Percentiles rank a stretch among this genome's conserved stretches.
These are phyloP conservation scores for Corythornis cristatus DNA, from an alignment of 2,113 vertebrate genomes.

Conservation along the genomic window DNA sequence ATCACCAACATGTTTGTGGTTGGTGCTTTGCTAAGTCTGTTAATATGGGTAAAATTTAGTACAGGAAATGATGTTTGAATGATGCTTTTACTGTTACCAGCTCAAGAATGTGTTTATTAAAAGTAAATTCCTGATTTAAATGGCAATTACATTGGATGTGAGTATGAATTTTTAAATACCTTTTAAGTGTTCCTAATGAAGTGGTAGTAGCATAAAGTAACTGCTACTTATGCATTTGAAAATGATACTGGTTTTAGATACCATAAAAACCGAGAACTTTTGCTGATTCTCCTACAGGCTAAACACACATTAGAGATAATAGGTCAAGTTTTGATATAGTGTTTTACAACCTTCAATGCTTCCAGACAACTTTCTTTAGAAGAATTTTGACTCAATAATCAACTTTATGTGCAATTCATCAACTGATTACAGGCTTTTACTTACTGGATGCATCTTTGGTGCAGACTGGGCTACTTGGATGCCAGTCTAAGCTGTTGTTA, in stretches of 20 bases:
- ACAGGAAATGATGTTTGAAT: constrained; percentile 74
- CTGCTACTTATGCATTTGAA: not conserved
- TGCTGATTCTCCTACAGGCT: not conserved
- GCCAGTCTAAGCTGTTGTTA: not conserved
- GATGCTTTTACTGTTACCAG: constrained; percentile 57
- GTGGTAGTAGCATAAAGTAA: not conserved
- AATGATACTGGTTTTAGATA: not conserved
- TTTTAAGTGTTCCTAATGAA: constrained; percentile 1
- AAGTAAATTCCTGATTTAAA: constrained; percentile 62
- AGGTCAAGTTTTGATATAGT: too few relatives aligned
- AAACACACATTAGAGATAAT: not conserved
- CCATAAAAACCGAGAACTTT: not conserved
- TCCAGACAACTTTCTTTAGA: not conserved
- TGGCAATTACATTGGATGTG: not conserved
- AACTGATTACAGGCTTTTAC: not conserved
- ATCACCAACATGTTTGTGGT: constrained; percentile 83
- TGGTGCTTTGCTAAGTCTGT: constrained; percentile 78
- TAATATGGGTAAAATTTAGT: constrained; percentile 70
- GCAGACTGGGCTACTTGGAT: not conserved
- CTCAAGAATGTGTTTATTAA: constrained; percentile 73
- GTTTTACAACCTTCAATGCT: not conserved
- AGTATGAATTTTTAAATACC: constrained; percentile 46
- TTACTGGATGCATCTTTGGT: not conserved
- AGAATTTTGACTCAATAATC: not conserved
- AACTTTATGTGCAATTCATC: not conserved